phyloP scores from a whole-genome alignment of 2,888 invertebrate genomes.

The Arge pagana region DNA sequence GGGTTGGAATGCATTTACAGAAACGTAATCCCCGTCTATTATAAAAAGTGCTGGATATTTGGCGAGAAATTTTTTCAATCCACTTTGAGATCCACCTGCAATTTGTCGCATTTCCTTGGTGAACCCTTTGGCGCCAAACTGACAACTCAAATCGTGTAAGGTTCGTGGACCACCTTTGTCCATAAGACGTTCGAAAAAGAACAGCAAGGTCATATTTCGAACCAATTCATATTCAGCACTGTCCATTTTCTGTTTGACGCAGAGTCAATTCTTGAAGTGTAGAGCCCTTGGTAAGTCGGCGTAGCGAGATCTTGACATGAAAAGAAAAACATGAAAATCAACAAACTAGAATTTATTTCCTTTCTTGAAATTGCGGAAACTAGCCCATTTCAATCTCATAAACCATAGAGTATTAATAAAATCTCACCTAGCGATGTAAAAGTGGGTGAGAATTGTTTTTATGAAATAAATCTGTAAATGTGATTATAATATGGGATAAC shows the following conservation, averaged over 20 bases:
- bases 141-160: conserved; percentile 96
- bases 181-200: conserved; percentile 97
- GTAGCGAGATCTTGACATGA: no score
- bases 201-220: conserved; percentile 93
- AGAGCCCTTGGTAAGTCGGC: no score
- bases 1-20: conserved; percentile 80
- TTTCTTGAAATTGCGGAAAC: no score
- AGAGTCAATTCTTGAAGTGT: no score
- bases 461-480: no score
- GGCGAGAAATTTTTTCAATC: conserved; percentile 93
- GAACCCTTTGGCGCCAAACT: conserved; percentile 98
- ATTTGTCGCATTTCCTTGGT: conserved; percentile 98
- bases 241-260: conserved; percentile 74
- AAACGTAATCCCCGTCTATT: conserved; percentile 91
- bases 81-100: conserved; percentile 93
- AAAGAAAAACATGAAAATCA: no score
- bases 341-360: no score
- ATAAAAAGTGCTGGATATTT: conserved; percentile 96
- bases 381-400: no score
- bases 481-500: background rate
- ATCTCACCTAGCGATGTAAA: no score
- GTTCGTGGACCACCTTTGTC: conserved; percentile 96
- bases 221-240: conserved; percentile 93
- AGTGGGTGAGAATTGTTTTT: no score
- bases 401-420: no score